Percentiles rank a stretch among this genome's conserved stretches.
Evolutionary conservation across 2,113 vertebrate genomes (phyloP).

Genomic region (Eidolon helvum): DNA sequence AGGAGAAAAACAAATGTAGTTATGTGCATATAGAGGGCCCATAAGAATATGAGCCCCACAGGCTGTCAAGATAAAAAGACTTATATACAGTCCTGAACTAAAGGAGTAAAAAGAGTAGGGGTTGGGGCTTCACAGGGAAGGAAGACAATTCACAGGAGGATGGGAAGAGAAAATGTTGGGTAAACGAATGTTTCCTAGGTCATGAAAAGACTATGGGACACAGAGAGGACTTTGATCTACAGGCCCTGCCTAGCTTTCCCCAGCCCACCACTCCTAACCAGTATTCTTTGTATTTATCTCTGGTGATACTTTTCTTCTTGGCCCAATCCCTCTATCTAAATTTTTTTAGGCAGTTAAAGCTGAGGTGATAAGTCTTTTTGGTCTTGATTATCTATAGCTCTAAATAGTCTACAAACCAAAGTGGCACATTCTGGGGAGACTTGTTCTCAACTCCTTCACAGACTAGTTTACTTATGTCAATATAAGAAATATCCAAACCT

Average conservation of each 20-base stretch:
- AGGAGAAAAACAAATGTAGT: background rate
- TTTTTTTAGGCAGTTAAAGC: background rate
- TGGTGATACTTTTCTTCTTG: background rate
- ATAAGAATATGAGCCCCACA: background rate
- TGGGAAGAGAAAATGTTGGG: background rate
- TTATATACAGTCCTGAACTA: background rate
- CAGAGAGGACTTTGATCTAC: background rate
- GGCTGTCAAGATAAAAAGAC: background rate
- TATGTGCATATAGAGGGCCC: background rate
- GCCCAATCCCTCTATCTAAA: background rate
- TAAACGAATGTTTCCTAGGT: background rate
- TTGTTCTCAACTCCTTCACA: background rate
- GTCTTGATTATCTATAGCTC: background rate
- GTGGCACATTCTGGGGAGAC: background rate
- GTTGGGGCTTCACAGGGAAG: background rate
- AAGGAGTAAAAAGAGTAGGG: background rate
- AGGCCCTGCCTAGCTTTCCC: background rate
- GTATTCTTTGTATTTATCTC: background rate
- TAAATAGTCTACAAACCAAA: background rate
- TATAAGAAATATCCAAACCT: no score
- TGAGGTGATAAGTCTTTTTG: background rate
- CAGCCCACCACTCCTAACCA: background rate
- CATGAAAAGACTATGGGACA: background rate
- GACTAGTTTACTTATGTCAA: background rate
- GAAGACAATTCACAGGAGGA: background rate